A percentile compares a stretch with the other conserved stretches of the same genome.
Conservation (phyloP, 2,888 invertebrate species). For the Trissolcus brochymenae region DNA sequence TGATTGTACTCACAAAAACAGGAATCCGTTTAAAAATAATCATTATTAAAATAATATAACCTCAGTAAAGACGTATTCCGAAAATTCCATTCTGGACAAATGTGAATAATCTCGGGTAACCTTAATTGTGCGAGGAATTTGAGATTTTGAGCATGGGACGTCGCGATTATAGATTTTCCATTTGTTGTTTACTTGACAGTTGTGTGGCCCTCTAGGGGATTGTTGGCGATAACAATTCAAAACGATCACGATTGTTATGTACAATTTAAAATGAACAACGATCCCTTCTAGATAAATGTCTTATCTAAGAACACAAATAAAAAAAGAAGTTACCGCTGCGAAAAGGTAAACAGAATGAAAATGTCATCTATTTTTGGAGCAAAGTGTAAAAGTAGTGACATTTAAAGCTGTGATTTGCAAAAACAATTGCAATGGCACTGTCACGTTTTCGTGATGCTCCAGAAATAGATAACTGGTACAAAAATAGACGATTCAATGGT, state of each 20-base stretch:
- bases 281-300: background rate
- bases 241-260: background rate
- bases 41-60: background rate
- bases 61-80: background rate
- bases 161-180: conserved; percentile 6
- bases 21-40: too few relatives aligned
- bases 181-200: background rate
- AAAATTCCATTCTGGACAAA: background rate
- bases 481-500: too few relatives aligned
- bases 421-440: too few relatives aligned
- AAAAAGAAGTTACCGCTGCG: too few relatives aligned
- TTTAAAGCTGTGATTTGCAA: too few relatives aligned
- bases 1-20: too few relatives aligned
- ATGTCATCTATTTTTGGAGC: too few relatives aligned
- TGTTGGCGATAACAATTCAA: background rate
- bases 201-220: conserved; percentile 3
- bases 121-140: conserved; percentile 5
- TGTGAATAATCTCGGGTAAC: conserved; percentile 2
- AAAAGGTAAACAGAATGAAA: too few relatives aligned
- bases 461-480: too few relatives aligned
- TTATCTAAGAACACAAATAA: too few relatives aligned
- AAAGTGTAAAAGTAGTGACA: too few relatives aligned
- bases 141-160: background rate
- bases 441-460: too few relatives aligned
- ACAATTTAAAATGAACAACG: background rate